Conservation (phyloP, 2,888 invertebrate genomes). For the Pristionchus entomophagus region DNA sequence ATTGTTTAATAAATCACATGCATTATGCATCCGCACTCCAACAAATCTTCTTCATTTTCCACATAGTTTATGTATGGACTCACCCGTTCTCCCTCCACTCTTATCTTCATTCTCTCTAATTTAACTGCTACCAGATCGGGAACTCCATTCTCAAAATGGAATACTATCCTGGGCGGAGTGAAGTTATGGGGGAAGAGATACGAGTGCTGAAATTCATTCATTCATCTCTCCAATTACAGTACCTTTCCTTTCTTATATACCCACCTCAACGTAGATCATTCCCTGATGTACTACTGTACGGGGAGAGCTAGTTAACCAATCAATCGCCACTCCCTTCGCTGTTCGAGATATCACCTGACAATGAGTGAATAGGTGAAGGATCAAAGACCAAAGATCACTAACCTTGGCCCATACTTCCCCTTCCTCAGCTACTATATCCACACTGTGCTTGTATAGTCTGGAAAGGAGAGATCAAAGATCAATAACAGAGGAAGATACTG, state of each 20-base stretch:
- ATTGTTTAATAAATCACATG: not conserved
- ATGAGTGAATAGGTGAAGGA: not conserved
- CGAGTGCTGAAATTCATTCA: constrained; percentile 33
- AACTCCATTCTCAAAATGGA: constrained; percentile 61
- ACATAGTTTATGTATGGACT: not conserved
- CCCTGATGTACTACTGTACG: constrained; percentile 56
- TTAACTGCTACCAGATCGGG: constrained; percentile 58
- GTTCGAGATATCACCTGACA: constrained; percentile 57
- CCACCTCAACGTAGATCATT: constrained; percentile 51
- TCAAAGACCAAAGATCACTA: not conserved
- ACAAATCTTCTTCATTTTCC: not conserved
- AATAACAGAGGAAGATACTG: not conserved
- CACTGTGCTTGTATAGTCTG: constrained; percentile 55
- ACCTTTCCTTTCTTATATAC: not conserved
- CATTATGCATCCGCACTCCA: not conserved
- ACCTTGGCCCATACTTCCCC: constrained; percentile 57
- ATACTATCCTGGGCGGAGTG: constrained; percentile 52
- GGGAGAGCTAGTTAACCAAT: constrained; percentile 56
- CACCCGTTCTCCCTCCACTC: constrained; percentile 56
- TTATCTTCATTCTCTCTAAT: constrained; percentile 55
- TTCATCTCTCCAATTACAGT: not conserved
- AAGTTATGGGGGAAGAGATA: constrained; percentile 53
- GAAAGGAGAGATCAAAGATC: not conserved
- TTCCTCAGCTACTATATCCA: constrained; percentile 59
- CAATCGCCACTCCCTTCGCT: constrained; percentile 56